A percentile compares a stretch with the other conserved stretches of the same genome.
Conservation (phyloP, 2,888 invertebrate genomes). For the Argyra leucocephala region DNA sequence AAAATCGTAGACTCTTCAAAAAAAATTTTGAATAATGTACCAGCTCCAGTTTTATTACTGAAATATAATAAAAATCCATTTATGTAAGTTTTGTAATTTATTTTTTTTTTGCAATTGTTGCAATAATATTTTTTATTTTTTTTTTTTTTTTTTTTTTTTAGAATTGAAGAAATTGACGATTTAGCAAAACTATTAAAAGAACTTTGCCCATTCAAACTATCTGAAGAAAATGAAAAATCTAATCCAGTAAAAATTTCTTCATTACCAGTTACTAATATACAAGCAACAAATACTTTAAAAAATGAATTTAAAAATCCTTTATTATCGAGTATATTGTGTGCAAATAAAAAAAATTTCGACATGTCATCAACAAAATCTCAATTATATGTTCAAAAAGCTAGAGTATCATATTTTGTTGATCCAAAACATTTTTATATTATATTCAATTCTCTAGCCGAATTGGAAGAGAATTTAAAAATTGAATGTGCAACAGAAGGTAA, state of each 20-base stretch:
- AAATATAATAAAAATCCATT: constrained; percentile 31
- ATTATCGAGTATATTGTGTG: constrained; percentile 26
- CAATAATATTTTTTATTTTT: no score
- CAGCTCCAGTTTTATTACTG: constrained; percentile 28
- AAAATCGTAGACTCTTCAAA: constrained; percentile 25
- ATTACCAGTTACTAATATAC: no score
- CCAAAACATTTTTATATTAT: constrained; percentile 57
- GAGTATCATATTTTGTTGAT: constrained; percentile 50
- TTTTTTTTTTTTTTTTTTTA: constrained; percentile 8
- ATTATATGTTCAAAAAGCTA: neutral
- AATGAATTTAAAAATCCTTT: constrained; percentile 28
- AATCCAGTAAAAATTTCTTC: neutral
- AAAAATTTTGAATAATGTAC: constrained; percentile 31
- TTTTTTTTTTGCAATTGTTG: no score
- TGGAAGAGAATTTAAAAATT: constrained; percentile 15
- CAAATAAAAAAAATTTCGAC: neutral
- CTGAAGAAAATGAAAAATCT: neutral
- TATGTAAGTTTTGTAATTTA: constrained; percentile 26
- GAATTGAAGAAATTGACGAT: constrained; percentile 16
- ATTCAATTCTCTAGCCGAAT: constrained; percentile 12
- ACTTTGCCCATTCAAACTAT: neutral
- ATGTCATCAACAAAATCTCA: no score
- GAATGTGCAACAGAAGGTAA: constrained; percentile 25
- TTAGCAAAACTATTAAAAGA: neutral
- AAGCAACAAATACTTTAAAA: constrained; percentile 21